Evolutionary conservation across 2,797 vertebrate genomes (phyloP), one percentile per base, ranked within the genome.

Genomic region (Coreius guichenoti): DNA sequence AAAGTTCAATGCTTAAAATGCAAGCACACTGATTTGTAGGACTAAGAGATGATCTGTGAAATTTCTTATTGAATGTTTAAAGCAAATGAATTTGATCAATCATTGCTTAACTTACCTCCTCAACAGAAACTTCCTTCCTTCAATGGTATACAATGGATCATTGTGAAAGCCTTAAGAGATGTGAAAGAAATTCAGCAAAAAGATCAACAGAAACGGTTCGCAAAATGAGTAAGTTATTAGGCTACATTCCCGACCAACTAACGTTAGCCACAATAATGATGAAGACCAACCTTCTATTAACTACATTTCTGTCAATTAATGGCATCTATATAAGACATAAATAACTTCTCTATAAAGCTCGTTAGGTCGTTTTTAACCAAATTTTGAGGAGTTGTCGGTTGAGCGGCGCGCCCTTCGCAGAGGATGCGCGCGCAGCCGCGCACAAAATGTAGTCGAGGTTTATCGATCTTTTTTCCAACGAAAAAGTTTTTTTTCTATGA

Each of bases 81-180:
- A 51, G 17, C 72, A 49, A 73, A 49, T 49, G 0, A 19, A 13
- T 74, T 51, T 36, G 3, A 61, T 54, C 3, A 29, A 17, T 23
- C 3, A 72, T 23, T 33, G 51, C 43, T 43, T 89, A 94, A 93
- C 91, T 94, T 89, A 94, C 94, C 91, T 94, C 17, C 89, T 54
- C 83, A 95, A 83, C 16, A 89, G 2, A 26, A 89, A 88, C 47
- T 3, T 89, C 26, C 89, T 89, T 63, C 0, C 26, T 0, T 75
- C 29, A 2, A 29, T 87, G 88, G 70, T 29, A 29, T 61, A 39
- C 23, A 74, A 47, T 16, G 61, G 3, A n/a, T n/a, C n/a, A 31
- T 39, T 83, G 36, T 2, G 16, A 82, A 63, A 68, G 14, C 47
- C 80, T 88, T 84, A 17, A 47, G 63, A 82, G 23, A 75, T 19